Evolutionary conservation across 2,888 invertebrate genomes (phyloP).

Genomic region (Zeuzera pyrina): DNA sequence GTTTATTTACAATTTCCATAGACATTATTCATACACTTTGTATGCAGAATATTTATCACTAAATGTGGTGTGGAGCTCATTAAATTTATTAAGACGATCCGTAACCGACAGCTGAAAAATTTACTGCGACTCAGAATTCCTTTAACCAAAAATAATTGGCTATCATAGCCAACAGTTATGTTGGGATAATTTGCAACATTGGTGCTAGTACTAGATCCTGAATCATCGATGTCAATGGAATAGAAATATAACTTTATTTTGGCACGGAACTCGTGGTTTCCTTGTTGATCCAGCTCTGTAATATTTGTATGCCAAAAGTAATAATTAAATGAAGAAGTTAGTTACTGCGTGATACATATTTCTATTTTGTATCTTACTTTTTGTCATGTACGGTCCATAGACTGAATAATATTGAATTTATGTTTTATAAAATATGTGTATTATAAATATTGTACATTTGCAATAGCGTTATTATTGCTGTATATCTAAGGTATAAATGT

Average conservation of each 20-base stretch:
- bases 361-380: too few relatives aligned
- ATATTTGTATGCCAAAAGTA: slow-evolving; percentile 36
- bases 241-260: slow-evolving; percentile 54
- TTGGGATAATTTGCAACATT: slow-evolving; percentile 22
- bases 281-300: slow-evolving; percentile 30
- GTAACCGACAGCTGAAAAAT: slow-evolving; percentile 41
- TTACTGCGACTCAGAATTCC: slow-evolving; percentile 38
- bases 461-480: too few relatives aligned
- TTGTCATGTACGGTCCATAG: too few relatives aligned
- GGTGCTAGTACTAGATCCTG: slow-evolving; percentile 27
- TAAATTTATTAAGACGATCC: slow-evolving; percentile 42
- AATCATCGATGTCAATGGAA: slow-evolving; percentile 54
- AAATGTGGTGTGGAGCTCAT: slow-evolving; percentile 7
- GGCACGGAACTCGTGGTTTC: slow-evolving; percentile 42
- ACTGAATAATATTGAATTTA: too few relatives aligned
- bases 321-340: slow-evolving; percentile 34
- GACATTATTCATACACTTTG: too few relatives aligned
- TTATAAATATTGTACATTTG: too few relatives aligned
- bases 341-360: too few relatives aligned
- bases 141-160: slow-evolving; percentile 48
- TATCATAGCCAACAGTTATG: slow-evolving; percentile 44
- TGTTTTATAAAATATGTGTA: too few relatives aligned
- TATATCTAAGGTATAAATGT: too few relatives aligned
- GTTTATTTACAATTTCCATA: too few relatives aligned
- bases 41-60: slow-evolving; percentile 8